phyloP scores from a whole-genome alignment of 1,140 invertebrate species.

The Cydia pomonella region DNA sequence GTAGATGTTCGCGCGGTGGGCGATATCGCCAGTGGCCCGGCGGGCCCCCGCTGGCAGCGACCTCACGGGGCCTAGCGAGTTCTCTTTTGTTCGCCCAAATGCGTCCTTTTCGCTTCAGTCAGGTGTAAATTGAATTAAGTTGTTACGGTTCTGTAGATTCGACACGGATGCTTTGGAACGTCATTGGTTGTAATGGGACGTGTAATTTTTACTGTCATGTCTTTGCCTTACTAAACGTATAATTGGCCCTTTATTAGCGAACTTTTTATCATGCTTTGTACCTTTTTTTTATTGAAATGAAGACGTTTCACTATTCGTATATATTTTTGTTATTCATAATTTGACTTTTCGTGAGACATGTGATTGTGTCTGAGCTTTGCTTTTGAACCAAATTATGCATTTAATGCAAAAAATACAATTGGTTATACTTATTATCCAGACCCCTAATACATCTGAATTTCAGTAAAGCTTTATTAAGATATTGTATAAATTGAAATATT shows the following conservation, averaged over 20 bases:
- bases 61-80: conserved; percentile 53
- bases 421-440: no score
- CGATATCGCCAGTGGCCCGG: conserved; percentile 47
- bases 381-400: no score
- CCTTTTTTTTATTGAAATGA: conserved; percentile 41
- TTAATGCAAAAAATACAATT: no score
- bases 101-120: conserved; percentile 47
- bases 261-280: background rate
- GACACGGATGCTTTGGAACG: conserved; percentile 17
- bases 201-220: conserved; percentile 15
- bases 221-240: background rate
- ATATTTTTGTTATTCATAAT: background rate
- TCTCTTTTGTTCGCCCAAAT: conserved; percentile 74
- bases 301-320: conserved; percentile 27
- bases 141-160: conserved; percentile 27
- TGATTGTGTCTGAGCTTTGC: no score
- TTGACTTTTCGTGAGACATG: background rate
- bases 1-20: conserved; percentile 55
- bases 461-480: no score
- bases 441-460: no score
- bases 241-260: conserved; percentile 54
- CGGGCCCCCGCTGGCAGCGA: conserved; percentile 66
- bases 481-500: no score
- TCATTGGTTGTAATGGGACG: conserved; percentile 31
- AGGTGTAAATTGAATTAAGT: conserved; percentile 25